phyloP scores from a whole-genome alignment of 35 echinoderm and acorn worm genomes.

The Acanthaster planci region DNA sequence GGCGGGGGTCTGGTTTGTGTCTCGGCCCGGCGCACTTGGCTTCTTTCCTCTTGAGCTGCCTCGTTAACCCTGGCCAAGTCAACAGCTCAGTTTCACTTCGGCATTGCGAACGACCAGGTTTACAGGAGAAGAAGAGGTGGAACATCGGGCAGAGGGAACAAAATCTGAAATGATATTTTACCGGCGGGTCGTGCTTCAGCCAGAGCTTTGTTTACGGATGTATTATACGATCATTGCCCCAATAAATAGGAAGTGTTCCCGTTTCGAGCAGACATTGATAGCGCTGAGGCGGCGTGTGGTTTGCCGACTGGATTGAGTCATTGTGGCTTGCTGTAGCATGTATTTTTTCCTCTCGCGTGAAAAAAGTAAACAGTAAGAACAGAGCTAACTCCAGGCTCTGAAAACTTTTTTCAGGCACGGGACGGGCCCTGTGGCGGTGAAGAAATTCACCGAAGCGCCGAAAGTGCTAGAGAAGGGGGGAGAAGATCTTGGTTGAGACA shows the following conservation, averaged over 20 bases:
- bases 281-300: not conserved
- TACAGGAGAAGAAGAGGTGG: no score
- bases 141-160: no score
- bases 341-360: not conserved
- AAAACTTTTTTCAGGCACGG: not conserved
- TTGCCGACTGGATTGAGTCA: not conserved
- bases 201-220: not conserved
- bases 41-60: not conserved
- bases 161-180: not conserved
- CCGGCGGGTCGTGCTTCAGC: not conserved
- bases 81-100: conserved; percentile 23
- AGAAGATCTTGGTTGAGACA: not conserved
- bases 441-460: no score
- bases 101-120: not conserved
- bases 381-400: not conserved
- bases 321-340: not conserved
- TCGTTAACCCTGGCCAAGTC: not conserved
- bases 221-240: not conserved
- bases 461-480: no score
- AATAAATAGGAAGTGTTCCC: not conserved
- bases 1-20: not conserved
- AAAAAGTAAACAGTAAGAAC: not conserved
- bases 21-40: not conserved
- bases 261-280: conserved; percentile 17
- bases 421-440: not conserved